phyloP scores from a whole-genome alignment of 1,140 invertebrate species.

The Drosophila pseudoananassae region DNA sequence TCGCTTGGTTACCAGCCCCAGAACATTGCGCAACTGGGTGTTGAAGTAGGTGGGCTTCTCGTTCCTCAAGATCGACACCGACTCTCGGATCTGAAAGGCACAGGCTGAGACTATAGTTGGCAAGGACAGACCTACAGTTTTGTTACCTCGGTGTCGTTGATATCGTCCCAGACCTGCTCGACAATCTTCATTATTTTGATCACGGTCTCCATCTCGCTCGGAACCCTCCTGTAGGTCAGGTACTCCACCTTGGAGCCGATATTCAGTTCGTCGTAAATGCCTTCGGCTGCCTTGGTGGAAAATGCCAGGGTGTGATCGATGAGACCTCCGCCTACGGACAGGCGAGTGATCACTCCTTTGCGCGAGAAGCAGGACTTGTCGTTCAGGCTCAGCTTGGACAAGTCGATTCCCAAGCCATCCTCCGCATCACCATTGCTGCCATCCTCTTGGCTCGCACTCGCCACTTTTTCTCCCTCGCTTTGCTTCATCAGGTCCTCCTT shows the following conservation, averaged over 20 bases:
- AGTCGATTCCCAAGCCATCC: background rate
- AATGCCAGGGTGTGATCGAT: conserved; percentile 56
- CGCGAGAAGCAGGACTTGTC: conserved; percentile 6
- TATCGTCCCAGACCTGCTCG: conserved; percentile 55
- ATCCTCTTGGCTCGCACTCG: background rate
- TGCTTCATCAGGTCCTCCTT: conserved; percentile 4
- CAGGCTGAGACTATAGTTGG: background rate
- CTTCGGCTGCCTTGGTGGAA: conserved; percentile 16
- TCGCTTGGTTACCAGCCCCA: conserved; percentile 85
- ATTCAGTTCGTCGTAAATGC: conserved; percentile 36
- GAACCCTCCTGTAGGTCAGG: conserved; percentile 28
- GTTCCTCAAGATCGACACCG: conserved; percentile 36
- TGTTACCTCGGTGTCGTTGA: conserved; percentile 7
- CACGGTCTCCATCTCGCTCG: conserved; percentile 18
- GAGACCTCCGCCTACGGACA: conserved; percentile 36
- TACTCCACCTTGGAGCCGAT: conserved; percentile 61
- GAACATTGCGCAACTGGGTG: conserved; percentile 84
- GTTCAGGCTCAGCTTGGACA: background rate
- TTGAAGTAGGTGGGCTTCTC: conserved; percentile 83
- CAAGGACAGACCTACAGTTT: background rate
- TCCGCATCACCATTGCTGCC: conserved; percentile 1
- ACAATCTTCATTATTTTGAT: conserved; percentile 54
- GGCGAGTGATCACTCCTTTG: conserved; percentile 55
- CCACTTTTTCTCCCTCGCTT: too few relatives aligned
- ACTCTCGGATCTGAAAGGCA: conserved; percentile 12